These are phyloP conservation scores for Mimumesa dahlbomi DNA, from an alignment of 2,888 invertebrate genomes.

Conservation along the genomic window DNA sequence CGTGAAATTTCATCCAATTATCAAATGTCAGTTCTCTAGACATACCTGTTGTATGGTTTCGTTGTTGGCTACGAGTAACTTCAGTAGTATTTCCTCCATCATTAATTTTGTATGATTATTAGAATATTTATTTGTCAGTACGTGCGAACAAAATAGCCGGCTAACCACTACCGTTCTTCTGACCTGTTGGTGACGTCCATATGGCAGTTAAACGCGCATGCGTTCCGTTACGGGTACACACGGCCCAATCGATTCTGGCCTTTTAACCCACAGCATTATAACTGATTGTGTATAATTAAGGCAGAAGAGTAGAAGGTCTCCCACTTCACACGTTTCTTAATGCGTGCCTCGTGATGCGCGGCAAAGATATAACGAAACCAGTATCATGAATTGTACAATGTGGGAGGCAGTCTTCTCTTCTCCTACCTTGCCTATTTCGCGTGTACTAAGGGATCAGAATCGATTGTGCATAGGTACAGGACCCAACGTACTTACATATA, in stretches of 20 bases:
- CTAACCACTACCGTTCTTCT: conserved; percentile 41
- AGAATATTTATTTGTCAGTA: conserved; percentile 34
- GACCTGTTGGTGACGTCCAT: conserved; percentile 48
- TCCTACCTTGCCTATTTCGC: not conserved
- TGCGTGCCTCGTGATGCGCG: too few relatives aligned
- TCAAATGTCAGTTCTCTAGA: conserved; percentile 27
- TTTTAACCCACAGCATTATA: not conserved
- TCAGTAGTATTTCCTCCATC: conserved; percentile 84
- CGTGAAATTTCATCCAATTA: conserved; percentile 20
- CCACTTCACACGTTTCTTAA: too few relatives aligned
- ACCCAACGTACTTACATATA: too few relatives aligned
- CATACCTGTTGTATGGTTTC: conserved; percentile 84
- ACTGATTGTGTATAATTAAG: too few relatives aligned
- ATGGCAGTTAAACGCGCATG: conserved; percentile 11
- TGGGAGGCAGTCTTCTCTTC: not conserved
- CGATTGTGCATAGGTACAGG: too few relatives aligned
- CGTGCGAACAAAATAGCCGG: conserved; percentile 34
- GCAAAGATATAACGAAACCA: too few relatives aligned
- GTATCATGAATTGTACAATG: too few relatives aligned
- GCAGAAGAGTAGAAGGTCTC: too few relatives aligned
- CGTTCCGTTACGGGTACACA: conserved; percentile 10
- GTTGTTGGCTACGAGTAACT: conserved; percentile 84
- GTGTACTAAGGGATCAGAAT: not conserved
- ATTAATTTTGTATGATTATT: conserved; percentile 25
- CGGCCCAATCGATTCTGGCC: not conserved